phyloP scores from a whole-genome alignment of 2,888 invertebrate species.

The Neoscelio sp. region DNA sequence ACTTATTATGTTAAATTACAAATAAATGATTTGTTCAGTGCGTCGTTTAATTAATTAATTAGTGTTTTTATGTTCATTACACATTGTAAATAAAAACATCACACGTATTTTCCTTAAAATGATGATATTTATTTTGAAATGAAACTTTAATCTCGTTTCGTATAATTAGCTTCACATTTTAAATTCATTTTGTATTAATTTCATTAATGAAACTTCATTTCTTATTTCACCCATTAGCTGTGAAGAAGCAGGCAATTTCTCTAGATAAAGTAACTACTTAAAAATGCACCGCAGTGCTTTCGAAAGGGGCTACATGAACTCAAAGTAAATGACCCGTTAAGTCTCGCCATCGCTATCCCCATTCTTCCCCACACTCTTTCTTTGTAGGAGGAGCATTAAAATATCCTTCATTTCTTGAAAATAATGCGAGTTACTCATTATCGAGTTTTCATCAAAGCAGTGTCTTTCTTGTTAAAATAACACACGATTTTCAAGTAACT shows the following conservation, averaged over 20 bases:
- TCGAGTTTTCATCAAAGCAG: background rate
- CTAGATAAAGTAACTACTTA: conserved; percentile 49
- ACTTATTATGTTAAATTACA: too few relatives aligned
- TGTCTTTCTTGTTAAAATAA: background rate
- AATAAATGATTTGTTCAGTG: too few relatives aligned
- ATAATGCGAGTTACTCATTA: conserved; percentile 12
- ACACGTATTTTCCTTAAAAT: conserved; percentile 12
- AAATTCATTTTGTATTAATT: conserved; percentile 53
- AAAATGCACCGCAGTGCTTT: conserved; percentile 64
- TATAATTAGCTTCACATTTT: conserved; percentile 40
- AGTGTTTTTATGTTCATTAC: too few relatives aligned
- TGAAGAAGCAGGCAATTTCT: conserved; percentile 40
- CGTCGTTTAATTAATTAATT: too few relatives aligned
- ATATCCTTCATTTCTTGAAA: conserved; percentile 26
- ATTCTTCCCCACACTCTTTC: conserved; percentile 38
- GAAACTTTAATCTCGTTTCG: conserved; percentile 32
- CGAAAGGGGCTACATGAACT: conserved; percentile 58
- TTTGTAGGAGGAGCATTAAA: conserved; percentile 32
- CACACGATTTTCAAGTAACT: background rate
- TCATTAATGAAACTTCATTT: conserved; percentile 58
- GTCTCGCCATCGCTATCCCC: conserved; percentile 60
- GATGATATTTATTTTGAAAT: conserved; percentile 28
- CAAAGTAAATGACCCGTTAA: conserved; percentile 64
- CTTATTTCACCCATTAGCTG: conserved; percentile 64
- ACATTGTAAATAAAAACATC: too few relatives aligned